Percentiles rank a stretch among this genome's conserved stretches.
Evolutionary conservation across 2,888 invertebrate genomes (phyloP).

Genomic region (Anorthoa munda): DNA sequence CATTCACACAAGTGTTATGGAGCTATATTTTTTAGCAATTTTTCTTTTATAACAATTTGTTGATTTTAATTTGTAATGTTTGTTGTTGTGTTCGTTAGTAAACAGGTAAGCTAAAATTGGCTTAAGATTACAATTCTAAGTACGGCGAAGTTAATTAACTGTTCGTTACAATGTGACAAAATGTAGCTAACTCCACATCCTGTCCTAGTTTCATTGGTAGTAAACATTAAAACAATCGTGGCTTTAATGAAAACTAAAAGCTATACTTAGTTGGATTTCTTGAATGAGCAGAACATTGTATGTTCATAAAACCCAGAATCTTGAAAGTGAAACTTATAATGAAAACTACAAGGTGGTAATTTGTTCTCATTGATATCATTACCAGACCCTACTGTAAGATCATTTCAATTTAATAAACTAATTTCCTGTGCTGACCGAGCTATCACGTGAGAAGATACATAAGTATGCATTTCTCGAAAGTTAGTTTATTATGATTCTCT

Average conservation of each 20-base stretch:
- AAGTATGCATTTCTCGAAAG: not conserved
- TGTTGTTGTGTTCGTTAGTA: constrained; percentile 26
- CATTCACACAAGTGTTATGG: constrained; percentile 33
- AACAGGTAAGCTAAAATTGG: constrained; percentile 33
- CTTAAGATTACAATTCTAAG: constrained; percentile 14
- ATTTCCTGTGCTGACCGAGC: constrained; percentile 6
- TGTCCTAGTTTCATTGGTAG: constrained; percentile 29
- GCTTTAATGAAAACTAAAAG: constrained; percentile 24
- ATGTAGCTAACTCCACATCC: constrained; percentile 35
- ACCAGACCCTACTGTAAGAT: not conserved
- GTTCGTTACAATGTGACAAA: constrained; percentile 46
- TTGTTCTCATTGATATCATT: constrained; percentile 7
- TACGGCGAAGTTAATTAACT: constrained; percentile 13
- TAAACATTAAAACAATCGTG: constrained; percentile 20
- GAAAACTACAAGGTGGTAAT: not conserved
- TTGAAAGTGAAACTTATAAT: constrained; percentile 7
- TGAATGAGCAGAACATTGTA: constrained; percentile 24
- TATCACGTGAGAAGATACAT: not conserved
- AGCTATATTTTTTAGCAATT: constrained; percentile 30
- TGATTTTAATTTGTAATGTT: constrained; percentile 1
- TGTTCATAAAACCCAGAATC: not conserved
- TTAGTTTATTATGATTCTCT: not conserved
- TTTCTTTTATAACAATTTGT: constrained; percentile 4
- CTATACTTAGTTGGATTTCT: constrained; percentile 1
- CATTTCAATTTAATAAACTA: constrained; percentile 8